Base-by-base conservation (phyloP, 2,113 vertebrate genomes). In the Hippopotamus amphibius region DNA sequence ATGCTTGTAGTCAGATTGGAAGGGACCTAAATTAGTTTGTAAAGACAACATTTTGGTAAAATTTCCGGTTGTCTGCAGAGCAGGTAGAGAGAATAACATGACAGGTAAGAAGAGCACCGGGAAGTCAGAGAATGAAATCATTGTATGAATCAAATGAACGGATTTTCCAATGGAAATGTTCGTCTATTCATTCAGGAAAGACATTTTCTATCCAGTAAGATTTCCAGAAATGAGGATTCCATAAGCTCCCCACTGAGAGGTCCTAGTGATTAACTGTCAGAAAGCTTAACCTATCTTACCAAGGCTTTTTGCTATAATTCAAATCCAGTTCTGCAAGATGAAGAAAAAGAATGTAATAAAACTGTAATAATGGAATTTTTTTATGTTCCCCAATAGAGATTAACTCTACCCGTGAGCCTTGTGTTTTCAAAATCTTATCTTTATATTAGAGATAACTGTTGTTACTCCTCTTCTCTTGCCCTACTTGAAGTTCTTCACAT, bases 351-450 rank as follows among this genome's bases (percentile, higher is more conserved):
- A 72, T 71, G 46, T 72, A 71, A 71, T 46, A 53, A 89, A 84
- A 81, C 13, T 28, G 30, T 63, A 90, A 95, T 72, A 76, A 82
- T 76, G 61, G 85, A 37, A 92, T 3, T 65, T 86, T 86, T 84
- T 88, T 68, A 66, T 81, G 53, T 82, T 30, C 15, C n/a, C 79
- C 69, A 69, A 72, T 46, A 74, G 13, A 77, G 72, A 97, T 57
- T 7, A 94, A 76, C 33, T 87, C 68, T 83, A n/a, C 17, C 59
- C 4, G 1, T 50, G 82, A 85, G 46, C 30, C 65, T 90, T 92
- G 50, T 72, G 17, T 88, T 91, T 93, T 92, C 72, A n/a, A 92
- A 93, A 69, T 81, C 46, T 71, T 91, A 30, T 89, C 59, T 92
- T 97, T 53, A 83, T 81, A 63, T 86, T 92, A 72, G 43, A 95